Evolutionary conservation across 2,113 vertebrate genomes (phyloP), one percentile per base, ranked within the genome.

Genomic region (Ranitomeya imitator): DNA sequence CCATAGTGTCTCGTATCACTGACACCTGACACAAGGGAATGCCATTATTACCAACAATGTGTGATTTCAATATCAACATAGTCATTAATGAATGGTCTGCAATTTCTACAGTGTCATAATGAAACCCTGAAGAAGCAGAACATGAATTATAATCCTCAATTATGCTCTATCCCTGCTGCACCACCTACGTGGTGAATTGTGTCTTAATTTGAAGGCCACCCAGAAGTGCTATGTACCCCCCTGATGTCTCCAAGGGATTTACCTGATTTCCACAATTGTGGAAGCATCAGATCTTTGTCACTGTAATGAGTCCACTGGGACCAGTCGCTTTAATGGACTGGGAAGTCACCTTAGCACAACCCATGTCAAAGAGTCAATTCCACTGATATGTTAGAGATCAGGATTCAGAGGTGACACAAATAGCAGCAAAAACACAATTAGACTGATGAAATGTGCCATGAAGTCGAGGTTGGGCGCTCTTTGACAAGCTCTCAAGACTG

Each of bases 291-390:
- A 54, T 83, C 63, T 73, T 83, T 83, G 54, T 65, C 71, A 51
- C 37, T 15, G 26, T 65, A 88, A 77, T 77, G 11, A 52, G 37
- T 83, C 86, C 69, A 69, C 15, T 19, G 57, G 54, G 79, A 88
- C 54, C 65, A 52, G 67, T 76, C 14, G 81, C 86, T 80, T 31
- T 71, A 31, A 74, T 2, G 73, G 57, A 85, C 88, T 79, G 80
- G 37, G 88, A 89, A 13, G n/a, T 23, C 31, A 67, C 0, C 0
- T 86, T 60, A 0, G 0, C 23, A 0, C 0, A 79, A 85, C 51
- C 90, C 88, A 73, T 61, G 55, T 16, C 12, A 52, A 74, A 69
- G 90, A 74, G 78, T 89, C 88, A 90, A 69, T 74, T 86, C 85
- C 88, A 92, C 73, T 86, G 79, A 78, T 88, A 2, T 0, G 0